phyloP scores from a whole-genome alignment of 1,140 invertebrate genomes.

The Planococcus citri region DNA sequence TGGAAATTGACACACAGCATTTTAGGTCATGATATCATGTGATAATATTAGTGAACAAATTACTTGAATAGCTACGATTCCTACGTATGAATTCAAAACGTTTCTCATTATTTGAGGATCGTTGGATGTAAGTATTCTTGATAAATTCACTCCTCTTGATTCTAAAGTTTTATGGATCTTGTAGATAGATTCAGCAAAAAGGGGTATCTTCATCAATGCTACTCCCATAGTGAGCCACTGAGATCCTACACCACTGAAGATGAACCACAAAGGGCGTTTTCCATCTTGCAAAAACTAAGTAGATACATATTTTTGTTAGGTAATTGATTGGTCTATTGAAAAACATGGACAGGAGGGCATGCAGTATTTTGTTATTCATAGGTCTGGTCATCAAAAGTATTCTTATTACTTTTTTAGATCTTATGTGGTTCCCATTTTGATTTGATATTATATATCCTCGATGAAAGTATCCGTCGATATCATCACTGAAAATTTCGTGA shows the following conservation, averaged over 20 bases:
- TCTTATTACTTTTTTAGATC: background rate
- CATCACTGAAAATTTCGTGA: background rate
- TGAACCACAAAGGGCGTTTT: slow-evolving; percentile 29
- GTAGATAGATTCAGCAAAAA: slow-evolving; percentile 50
- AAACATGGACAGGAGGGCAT: too few relatives aligned
- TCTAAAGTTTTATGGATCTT: slow-evolving; percentile 42
- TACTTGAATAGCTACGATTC: slow-evolving; percentile 68
- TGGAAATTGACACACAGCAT: background rate
- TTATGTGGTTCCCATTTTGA: background rate
- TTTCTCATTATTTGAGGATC: slow-evolving; percentile 45
- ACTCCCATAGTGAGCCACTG: slow-evolving; percentile 53
- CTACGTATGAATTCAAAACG: slow-evolving; percentile 53
- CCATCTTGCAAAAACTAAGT: background rate
- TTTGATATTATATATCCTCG: slow-evolving; percentile 51
- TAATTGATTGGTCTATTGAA: background rate
- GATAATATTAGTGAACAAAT: background rate
- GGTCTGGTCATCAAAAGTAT: too few relatives aligned
- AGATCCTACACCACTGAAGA: slow-evolving; percentile 55
- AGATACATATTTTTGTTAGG: background rate
- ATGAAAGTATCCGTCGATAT: slow-evolving; percentile 35
- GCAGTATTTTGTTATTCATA: too few relatives aligned
- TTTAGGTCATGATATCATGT: too few relatives aligned
- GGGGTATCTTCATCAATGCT: slow-evolving; percentile 46
- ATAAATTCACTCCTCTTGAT: slow-evolving; percentile 45
- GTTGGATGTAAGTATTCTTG: slow-evolving; percentile 45